Evolutionary conservation across 2,113 vertebrate genomes (phyloP).

Genomic region (Trematocara stigmaticum): DNA sequence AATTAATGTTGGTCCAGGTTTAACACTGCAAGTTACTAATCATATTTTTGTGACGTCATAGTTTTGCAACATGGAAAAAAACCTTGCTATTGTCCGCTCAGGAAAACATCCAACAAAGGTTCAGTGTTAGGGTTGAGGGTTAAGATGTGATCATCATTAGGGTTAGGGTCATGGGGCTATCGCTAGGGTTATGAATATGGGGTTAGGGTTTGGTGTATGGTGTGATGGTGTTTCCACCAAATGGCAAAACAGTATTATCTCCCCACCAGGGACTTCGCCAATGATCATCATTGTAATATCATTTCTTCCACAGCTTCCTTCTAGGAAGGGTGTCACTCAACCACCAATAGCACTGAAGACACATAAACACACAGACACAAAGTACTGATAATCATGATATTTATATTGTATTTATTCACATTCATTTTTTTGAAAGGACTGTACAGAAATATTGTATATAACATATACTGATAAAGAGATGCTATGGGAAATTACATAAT

Average conservation of each 20-base stretch:
- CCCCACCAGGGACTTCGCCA: neutral
- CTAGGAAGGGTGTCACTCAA: neutral
- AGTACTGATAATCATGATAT: neutral
- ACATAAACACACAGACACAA: neutral
- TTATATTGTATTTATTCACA: neutral
- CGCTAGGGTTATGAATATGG: neutral
- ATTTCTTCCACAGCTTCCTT: slow-evolving; percentile 5
- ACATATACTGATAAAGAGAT: neutral
- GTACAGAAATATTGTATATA: neutral
- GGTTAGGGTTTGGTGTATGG: neutral
- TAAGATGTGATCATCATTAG: neutral
- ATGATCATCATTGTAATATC: slow-evolving; percentile 1
- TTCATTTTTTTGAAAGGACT: neutral
- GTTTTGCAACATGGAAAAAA: neutral
- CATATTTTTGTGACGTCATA: neutral
- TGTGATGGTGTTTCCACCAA: neutral
- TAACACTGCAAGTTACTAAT: neutral
- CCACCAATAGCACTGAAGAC: neutral
- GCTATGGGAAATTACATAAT: neutral
- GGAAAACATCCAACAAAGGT: neutral
- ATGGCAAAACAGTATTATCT: neutral
- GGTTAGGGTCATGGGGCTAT: neutral
- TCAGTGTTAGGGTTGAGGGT: neutral
- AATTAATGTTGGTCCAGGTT: neutral
- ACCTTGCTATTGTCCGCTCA: neutral